phyloP scores from a whole-genome alignment of 1,140 invertebrate species.

The Antheraea pernyi region DNA sequence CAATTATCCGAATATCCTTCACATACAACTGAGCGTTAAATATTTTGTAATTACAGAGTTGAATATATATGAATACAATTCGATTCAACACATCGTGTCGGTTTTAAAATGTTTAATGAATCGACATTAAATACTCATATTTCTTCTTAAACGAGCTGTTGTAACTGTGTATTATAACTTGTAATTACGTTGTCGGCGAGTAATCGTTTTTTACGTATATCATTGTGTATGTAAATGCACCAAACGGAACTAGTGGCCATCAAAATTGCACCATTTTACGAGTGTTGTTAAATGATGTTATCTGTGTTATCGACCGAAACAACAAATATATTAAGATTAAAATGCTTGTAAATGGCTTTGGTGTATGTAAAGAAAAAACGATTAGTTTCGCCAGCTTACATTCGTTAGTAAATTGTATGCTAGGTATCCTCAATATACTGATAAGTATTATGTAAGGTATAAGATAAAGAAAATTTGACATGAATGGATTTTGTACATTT shows the following conservation, averaged over 20 bases:
- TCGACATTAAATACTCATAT: not conserved
- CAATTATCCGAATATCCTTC: not conserved
- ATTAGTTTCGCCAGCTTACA: conserved; percentile 58
- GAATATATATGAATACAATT: not conserved
- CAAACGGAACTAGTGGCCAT: conserved; percentile 14
- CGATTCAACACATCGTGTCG: not conserved
- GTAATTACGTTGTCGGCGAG: not conserved
- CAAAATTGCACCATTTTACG: conserved; percentile 31
- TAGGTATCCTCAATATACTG: conserved; percentile 35
- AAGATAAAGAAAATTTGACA: conserved; percentile 5
- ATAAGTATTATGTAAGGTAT: conserved; percentile 28
- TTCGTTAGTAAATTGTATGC: conserved; percentile 37
- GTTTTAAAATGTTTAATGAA: not conserved
- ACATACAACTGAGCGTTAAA: not conserved
- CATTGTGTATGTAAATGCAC: not conserved
- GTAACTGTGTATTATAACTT: not conserved
- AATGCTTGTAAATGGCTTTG: conserved; percentile 27
- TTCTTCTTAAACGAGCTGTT: not conserved
- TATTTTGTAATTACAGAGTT: not conserved
- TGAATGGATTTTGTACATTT: not conserved
- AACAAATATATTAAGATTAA: conserved; percentile 43
- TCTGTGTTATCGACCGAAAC: conserved; percentile 62
- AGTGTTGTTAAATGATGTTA: conserved; percentile 45
- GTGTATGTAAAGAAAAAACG: conserved; percentile 30
- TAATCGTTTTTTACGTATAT: not conserved